phyloP scores from a whole-genome alignment of 2,113 vertebrate genomes.

The Pseudolaguvia tuberculata region DNA sequence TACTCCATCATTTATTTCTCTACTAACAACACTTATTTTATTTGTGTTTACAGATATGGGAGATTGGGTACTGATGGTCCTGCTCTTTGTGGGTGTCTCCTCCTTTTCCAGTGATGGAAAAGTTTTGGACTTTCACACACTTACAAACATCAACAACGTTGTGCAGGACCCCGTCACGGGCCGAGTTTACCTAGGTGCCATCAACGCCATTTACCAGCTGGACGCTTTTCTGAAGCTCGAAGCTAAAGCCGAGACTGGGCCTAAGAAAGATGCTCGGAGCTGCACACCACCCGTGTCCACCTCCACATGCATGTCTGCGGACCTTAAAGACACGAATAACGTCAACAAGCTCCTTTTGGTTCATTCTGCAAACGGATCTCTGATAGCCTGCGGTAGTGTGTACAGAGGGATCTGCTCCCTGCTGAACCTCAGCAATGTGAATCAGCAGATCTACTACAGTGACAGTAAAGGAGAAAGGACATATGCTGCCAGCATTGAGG shows the following conservation, averaged over 20 bases:
- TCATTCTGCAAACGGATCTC: conserved; percentile 57
- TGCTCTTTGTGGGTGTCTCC: conserved; percentile 53
- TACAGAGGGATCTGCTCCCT: conserved; percentile 91
- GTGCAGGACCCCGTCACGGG: conserved; percentile 72
- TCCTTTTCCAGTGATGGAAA: conserved; percentile 45
- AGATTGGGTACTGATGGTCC: conserved; percentile 58
- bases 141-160: conserved; percentile 81
- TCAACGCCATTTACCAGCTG: conserved; percentile 85
- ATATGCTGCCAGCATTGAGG: conserved; percentile 88
- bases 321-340: conserved; percentile 75
- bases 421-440: conserved; percentile 74
- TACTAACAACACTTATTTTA: conserved; percentile 18
- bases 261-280: conserved; percentile 73
- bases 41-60: conserved; percentile 65
- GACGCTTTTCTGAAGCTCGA: conserved; percentile 62
- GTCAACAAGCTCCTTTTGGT: conserved; percentile 88
- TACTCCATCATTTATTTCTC: neutral
- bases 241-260: conserved; percentile 67
- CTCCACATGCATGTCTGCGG: conserved; percentile 66
- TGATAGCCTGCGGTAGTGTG: conserved; percentile 88
- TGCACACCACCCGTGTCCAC: conserved; percentile 86
- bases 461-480: conserved; percentile 88
- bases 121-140: conserved; percentile 50
- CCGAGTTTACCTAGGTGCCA: conserved; percentile 81
- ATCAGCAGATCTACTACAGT: conserved; percentile 73